phyloP scores from a whole-genome alignment of 2,797 vertebrate genomes.

The Premnoplex brunnescens region DNA sequence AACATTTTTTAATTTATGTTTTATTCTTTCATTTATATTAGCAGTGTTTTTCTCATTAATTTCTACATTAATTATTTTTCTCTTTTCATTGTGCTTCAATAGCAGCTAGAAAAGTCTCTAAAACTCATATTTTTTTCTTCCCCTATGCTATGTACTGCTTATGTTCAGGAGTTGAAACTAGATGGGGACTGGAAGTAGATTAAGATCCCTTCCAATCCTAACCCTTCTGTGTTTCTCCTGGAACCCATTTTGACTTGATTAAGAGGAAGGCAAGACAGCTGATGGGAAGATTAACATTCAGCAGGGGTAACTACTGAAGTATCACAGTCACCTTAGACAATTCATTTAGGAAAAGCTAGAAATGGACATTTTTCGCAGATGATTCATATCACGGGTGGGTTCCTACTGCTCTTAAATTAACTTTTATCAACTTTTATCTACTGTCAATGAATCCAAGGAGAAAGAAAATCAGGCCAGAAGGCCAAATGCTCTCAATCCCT shows the following conservation, averaged over 20 bases:
- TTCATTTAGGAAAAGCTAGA: background rate
- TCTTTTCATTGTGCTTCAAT: background rate
- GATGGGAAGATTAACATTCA: background rate
- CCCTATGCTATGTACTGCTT: background rate
- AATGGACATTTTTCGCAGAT: background rate
- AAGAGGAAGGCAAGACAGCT: background rate
- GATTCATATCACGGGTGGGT: background rate
- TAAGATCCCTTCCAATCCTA: background rate
- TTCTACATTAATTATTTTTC: background rate
- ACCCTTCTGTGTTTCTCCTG: background rate
- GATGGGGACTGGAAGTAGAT: background rate
- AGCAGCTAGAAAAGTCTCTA: background rate
- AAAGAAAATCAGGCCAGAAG: background rate
- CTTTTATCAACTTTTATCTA: background rate
- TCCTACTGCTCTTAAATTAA: background rate
- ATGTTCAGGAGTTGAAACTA: background rate
- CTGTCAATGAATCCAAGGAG: background rate
- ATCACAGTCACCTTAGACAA: background rate
- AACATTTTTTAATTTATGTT: background rate
- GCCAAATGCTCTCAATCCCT: background rate
- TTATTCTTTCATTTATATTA: background rate
- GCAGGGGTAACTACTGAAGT: background rate
- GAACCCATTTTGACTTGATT: background rate
- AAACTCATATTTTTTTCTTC: background rate
- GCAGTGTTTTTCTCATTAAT: background rate